A percentile compares a stretch with the other conserved stretches of the same genome.
phyloP scores from a whole-genome alignment of 2,797 vertebrate species.

The Rallus crepitans region DNA sequence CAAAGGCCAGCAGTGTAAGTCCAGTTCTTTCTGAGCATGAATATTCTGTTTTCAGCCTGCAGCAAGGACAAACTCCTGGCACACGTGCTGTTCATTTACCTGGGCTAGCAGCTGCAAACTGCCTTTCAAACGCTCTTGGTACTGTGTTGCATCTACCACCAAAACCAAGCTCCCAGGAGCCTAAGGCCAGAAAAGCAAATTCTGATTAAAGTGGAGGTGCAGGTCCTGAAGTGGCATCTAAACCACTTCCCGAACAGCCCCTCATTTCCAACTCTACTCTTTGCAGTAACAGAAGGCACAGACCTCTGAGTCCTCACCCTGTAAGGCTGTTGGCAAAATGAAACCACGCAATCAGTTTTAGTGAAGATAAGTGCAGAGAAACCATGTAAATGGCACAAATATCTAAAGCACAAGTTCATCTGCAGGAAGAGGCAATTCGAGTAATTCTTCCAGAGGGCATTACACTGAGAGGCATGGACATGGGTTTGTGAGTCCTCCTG shows the following conservation, averaged over 20 bases:
- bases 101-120: neutral
- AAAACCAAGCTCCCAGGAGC: neutral
- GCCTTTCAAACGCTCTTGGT: neutral
- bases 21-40: neutral
- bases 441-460: too few species aligned
- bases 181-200: neutral
- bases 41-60: neutral
- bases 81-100: neutral
- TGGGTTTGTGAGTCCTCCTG: neutral
- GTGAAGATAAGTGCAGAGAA: neutral
- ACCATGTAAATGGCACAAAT: neutral
- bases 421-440: neutral
- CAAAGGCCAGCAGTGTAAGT: constrained; percentile 55
- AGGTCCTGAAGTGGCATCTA: neutral
- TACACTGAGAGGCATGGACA: accelerated
- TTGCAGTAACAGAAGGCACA: neutral
- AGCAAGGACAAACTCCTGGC: neutral
- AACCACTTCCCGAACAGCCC: neutral
- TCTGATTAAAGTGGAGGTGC: neutral
- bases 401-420: neutral
- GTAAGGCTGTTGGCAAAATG: neutral
- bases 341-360: neutral
- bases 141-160: neutral
- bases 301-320: neutral
- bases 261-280: neutral